Conservation (phyloP, 2,888 invertebrate species). For the Dryobotodes eremita region DNA sequence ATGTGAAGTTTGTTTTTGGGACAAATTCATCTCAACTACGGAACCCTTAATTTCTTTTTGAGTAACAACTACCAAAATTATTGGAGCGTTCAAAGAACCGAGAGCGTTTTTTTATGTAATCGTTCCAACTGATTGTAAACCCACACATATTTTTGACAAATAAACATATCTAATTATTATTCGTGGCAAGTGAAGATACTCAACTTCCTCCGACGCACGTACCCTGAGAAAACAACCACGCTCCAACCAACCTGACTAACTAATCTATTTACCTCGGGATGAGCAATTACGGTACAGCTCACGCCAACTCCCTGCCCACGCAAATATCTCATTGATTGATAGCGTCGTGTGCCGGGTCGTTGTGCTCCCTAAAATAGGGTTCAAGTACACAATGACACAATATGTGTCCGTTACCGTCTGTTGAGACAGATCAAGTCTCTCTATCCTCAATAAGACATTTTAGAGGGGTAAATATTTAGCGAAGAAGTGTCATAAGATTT, state of each 20-base stretch:
- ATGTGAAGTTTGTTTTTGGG: too few relatives aligned
- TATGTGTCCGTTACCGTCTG: not conserved
- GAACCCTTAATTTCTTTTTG: too few relatives aligned
- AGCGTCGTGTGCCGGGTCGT: conserved; percentile 31
- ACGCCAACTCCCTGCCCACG: conserved; percentile 28
- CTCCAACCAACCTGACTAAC: not conserved
- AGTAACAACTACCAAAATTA: not conserved
- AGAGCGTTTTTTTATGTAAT: too few relatives aligned
- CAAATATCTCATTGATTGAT: conserved; percentile 12
- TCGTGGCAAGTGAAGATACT: not conserved
- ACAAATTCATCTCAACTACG: too few relatives aligned
- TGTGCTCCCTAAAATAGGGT: conserved; percentile 32
- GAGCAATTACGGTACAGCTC: not conserved
- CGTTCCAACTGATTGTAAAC: too few relatives aligned
- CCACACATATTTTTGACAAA: too few relatives aligned
- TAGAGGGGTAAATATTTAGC: not conserved
- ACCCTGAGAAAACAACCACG: not conserved
- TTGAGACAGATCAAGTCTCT: not conserved
- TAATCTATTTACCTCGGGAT: not conserved
- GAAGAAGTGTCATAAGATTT: not conserved
- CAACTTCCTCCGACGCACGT: not conserved
- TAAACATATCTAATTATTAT: not conserved
- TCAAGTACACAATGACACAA: conserved; percentile 15
- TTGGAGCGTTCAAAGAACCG: not conserved
- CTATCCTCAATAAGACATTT: not conserved